Evolutionary conservation across 2,113 vertebrate genomes (phyloP), one percentile per base, ranked within the genome.

Genomic region (Oceanodroma tethys): DNA sequence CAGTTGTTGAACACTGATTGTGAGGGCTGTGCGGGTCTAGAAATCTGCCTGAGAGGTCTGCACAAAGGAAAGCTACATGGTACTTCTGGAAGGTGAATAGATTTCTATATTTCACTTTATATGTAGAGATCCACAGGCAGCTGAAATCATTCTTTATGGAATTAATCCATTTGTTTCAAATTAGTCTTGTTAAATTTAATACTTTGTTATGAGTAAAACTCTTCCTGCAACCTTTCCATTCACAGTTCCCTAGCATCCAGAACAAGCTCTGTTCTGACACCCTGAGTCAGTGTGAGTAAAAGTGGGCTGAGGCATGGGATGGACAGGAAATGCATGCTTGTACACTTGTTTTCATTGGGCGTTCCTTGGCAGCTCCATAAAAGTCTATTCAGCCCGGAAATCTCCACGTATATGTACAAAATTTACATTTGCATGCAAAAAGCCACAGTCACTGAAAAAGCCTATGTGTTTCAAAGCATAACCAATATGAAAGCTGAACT

Each of bases 351-450:
- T 93, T 90, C 92, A 23, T 91, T 93, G 95, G 96, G 88, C 2
- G n/a, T 72, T 91, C 90, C 72, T 95, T 97, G 97, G 97, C 96
- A 95, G 90, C 86, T 95, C 95, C 63, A 1, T n/a, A 6, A n/a
- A n/a, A n/a, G n/a, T n/a, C n/a, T n/a, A n/a, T n/a, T n/a, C n/a
- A n/a, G n/a, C n/a, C n/a, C n/a, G n/a, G n/a, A n/a, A n/a, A n/a
- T n/a, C n/a, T n/a, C n/a, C n/a, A n/a, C n/a, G n/a, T n/a, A n/a
- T n/a, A n/a, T n/a, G 93, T 96, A 86, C 91, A 86, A 95, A 87
- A 96, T 94, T 90, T 93, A 85, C 93, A 95, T 97, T 95, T 97
- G 96, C 97, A 97, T 98, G 97, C 81, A 93, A 86, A 82, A 95
- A 95, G 93, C 88, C 83, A 71, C 86, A 83, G 94, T 90, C 90